phyloP scores from a whole-genome alignment of 2,888 invertebrate genomes.

The Ceriagrion tenellum region DNA sequence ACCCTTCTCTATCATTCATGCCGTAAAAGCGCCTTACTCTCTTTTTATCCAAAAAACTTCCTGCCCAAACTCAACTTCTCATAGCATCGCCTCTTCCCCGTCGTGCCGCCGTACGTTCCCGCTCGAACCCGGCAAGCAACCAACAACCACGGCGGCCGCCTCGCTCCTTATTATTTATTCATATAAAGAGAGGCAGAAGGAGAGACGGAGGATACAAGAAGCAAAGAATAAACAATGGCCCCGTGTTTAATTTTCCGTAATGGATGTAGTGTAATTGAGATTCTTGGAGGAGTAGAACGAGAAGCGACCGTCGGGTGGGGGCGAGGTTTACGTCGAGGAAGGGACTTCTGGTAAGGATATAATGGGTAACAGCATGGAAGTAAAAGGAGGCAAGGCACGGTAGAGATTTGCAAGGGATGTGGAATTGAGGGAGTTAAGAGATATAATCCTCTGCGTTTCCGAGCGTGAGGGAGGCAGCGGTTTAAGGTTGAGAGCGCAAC shows the following conservation, averaged over 20 bases:
- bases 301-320: neutral
- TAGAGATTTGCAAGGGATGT: constrained; percentile 36
- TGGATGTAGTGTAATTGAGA: constrained; percentile 39
- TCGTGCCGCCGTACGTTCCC: neutral
- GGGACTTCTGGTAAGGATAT: constrained; percentile 26
- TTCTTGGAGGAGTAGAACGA: neutral
- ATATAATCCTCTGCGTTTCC: constrained; percentile 28
- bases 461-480: constrained; percentile 33
- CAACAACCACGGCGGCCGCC: neutral
- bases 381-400: constrained; percentile 14
- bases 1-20: constrained; percentile 36
- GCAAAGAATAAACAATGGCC: constrained; percentile 34
- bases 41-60: neutral
- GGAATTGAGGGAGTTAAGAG: constrained; percentile 28
- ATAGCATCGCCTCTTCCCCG: neutral
- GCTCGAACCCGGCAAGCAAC: neutral
- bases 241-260: constrained; percentile 35
- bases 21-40: constrained; percentile 10
- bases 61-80: neutral
- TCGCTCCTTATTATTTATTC: neutral
- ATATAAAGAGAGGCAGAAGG: neutral
- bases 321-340: neutral
- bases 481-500: neutral
- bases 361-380: constrained; percentile 28
- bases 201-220: constrained; percentile 18